Base-by-base conservation (phyloP, 2,113 vertebrate species). In the Dromaius novaehollandiae region DNA sequence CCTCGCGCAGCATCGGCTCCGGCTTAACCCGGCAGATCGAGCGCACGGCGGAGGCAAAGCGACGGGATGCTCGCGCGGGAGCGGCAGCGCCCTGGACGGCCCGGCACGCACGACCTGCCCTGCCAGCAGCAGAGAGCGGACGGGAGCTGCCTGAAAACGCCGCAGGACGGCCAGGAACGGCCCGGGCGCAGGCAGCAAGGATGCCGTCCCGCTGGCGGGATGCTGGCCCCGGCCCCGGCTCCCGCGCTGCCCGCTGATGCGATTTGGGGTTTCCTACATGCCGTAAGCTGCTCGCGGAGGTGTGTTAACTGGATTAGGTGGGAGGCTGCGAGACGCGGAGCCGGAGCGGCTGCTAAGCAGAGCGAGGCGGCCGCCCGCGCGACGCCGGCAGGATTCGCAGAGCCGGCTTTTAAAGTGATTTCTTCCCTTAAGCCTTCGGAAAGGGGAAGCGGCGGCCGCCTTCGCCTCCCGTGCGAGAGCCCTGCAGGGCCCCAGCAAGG, bases 221-320 rank as follows among this genome's bases (percentile, higher is more conserved):
- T 90, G 32, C 34, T 0, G 0, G 48, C 58, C 2, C 5, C 92
- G 30, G 63, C 44, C 79, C 38, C 38, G 38, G 38, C 38, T 38
- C 38, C 83, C 21, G 61, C 3, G 3, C 87, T 58, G 65, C 89
- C 90, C 86, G 78, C 7, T 2, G 89, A 95, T 97, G 88, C 94
- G 97, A 97, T 98, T 44, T 93, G 92, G 90, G 95, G 93, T 95
- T 97, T 95, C 97, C 95, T 94, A 87, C 91, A 85, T 0, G 18
- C 74, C 28, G 0, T 97, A 98, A 98, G 94, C 76, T 17, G 97
- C 96, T 98, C 93, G 96, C n/a, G 25, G 92, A 87, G 94, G 91
- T 95, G 98, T 13, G 77, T 66, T 97, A 98, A 98, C 92, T 8
- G 93, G 98, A 98, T 98, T 97, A 97, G 87, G 73, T 88, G 71